Percentiles rank a stretch among this genome's conserved stretches.
Evolutionary conservation across 37 sponge, comb jelly and placozoan species (phyloP).

Genomic region (Axinella damicornis): DNA sequence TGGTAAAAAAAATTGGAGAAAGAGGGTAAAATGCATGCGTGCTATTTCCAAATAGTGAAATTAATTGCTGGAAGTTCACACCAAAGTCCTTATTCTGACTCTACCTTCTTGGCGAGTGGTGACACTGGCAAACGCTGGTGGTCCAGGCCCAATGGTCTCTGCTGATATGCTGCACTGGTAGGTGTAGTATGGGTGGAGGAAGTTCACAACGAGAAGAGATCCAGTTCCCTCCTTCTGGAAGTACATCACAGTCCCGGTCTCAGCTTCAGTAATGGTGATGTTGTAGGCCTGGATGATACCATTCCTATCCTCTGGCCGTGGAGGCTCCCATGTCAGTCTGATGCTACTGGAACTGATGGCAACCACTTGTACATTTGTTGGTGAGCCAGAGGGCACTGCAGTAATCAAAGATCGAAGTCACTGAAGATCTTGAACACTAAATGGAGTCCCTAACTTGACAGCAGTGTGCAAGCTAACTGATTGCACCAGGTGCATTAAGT

Average conservation of each 20-base stretch:
- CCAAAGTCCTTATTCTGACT: background rate
- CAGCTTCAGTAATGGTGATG: background rate
- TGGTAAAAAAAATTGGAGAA: too few relatives aligned
- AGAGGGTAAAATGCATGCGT: too few relatives aligned
- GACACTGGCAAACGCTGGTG: background rate
- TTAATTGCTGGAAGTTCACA: too few relatives aligned
- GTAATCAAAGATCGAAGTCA: too few relatives aligned
- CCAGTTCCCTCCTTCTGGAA: background rate
- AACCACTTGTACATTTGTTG: background rate
- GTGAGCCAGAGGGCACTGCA: slow-evolving; percentile 12
- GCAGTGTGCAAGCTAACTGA: background rate
- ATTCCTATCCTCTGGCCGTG: slow-evolving; percentile 24
- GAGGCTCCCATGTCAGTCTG: slow-evolving; percentile 36
- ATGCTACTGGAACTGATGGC: slow-evolving; percentile 9
- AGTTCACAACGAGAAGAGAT: background rate
- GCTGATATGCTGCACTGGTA: slow-evolving; percentile 11
- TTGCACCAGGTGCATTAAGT: too few relatives aligned
- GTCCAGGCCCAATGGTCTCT: slow-evolving; percentile 19
- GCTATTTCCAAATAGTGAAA: too few relatives aligned
- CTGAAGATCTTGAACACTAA: too few relatives aligned
- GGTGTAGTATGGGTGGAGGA: slow-evolving; percentile 10
- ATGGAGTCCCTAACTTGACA: too few relatives aligned
- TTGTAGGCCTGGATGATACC: slow-evolving; percentile 51
- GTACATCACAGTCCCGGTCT: background rate
- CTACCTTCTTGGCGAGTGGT: background rate